These are phyloP conservation scores for Muntiacus reevesi DNA, from an alignment of 2,113 vertebrate genomes.

Conservation along the genomic window DNA sequence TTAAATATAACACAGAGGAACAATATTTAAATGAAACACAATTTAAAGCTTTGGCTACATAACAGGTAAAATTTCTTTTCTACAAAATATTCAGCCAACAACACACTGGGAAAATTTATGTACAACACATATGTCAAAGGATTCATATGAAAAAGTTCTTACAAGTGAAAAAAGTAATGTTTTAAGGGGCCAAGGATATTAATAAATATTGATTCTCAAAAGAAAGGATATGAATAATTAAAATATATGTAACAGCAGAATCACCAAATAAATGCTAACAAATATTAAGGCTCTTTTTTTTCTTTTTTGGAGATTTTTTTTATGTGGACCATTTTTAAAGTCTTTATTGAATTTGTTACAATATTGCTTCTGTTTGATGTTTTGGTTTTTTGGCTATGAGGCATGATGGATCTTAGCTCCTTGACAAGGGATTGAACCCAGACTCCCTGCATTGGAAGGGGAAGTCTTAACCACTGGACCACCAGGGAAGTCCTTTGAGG, in stretches of 20 bases:
- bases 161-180: neutral
- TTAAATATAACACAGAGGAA: neutral
- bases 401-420: neutral
- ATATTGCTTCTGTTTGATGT: neutral
- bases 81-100: neutral
- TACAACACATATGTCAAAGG: neutral
- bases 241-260: neutral
- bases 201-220: constrained; percentile 10
- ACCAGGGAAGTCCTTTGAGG: neutral
- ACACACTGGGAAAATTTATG: neutral
- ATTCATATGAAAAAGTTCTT: neutral
- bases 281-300: neutral
- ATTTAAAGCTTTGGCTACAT: neutral
- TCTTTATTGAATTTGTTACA: neutral
- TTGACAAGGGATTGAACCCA: neutral
- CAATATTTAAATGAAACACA: neutral
- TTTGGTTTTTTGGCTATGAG: neutral
- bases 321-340: neutral
- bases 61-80: constrained; percentile 13
- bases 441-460: neutral
- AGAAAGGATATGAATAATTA: neutral
- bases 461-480: neutral
- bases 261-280: neutral
- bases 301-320: neutral
- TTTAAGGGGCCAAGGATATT: neutral